Evolutionary conservation across 2,797 vertebrate genomes (phyloP).

Genomic region (Urosaurus nigricauda): DNA sequence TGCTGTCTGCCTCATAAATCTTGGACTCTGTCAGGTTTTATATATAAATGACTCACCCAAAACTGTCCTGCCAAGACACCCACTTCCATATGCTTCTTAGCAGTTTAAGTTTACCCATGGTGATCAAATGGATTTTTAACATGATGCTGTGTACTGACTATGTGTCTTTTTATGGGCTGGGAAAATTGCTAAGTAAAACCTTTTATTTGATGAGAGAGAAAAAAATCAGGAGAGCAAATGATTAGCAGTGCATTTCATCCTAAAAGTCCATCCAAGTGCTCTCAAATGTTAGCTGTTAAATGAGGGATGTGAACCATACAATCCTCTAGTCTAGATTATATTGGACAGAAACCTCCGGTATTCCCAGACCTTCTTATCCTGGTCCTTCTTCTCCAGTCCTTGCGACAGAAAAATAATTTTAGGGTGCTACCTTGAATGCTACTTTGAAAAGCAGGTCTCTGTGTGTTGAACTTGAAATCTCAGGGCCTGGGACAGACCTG

Average conservation of each 20-base stretch:
- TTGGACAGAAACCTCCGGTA: too few relatives aligned
- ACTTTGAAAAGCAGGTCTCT: too few relatives aligned
- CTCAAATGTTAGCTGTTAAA: not conserved
- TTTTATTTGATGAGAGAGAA: not conserved
- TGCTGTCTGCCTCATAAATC: not conserved
- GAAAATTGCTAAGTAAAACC: not conserved
- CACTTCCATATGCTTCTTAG: slow-evolving; percentile 33
- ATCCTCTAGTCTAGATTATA: too few relatives aligned
- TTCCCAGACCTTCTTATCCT: too few relatives aligned
- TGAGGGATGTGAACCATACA: not conserved
- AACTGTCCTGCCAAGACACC: slow-evolving; percentile 29
- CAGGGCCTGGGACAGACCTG: too few relatives aligned
- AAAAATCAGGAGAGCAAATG: not conserved
- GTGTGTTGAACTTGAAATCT: too few relatives aligned
- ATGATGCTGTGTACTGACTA: slow-evolving; percentile 32
- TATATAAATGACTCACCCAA: slow-evolving; percentile 15
- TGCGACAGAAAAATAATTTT: too few relatives aligned
- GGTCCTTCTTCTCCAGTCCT: too few relatives aligned
- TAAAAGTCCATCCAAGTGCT: not conserved
- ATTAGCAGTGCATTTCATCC: slow-evolving; percentile 57
- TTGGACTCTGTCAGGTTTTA: slow-evolving; percentile 25
- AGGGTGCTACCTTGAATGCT: too few relatives aligned
- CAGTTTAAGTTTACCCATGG: slow-evolving; percentile 37
- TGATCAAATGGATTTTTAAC: slow-evolving; percentile 36
- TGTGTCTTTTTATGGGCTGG: slow-evolving; percentile 2